Evolutionary conservation across 2,888 invertebrate species (phyloP).

Genomic region (Catotricha subobsoleta): DNA sequence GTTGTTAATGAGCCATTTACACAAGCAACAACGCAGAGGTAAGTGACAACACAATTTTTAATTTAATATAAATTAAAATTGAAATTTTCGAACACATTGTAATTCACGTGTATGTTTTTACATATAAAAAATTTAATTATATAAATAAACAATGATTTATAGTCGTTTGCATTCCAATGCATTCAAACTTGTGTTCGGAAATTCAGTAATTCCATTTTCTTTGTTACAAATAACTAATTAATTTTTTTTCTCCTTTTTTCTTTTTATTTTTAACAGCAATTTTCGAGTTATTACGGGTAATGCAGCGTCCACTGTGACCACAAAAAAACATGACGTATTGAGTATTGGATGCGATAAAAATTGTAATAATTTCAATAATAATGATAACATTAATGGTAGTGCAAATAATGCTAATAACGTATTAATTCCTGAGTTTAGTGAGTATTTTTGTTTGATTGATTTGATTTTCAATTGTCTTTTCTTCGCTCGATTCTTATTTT

Average conservation of each 20-base stretch:
- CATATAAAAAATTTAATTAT: not conserved
- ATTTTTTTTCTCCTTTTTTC: not conserved
- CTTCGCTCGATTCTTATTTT: no score
- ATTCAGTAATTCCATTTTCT: not conserved
- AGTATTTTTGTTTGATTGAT: no score
- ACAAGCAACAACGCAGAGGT: constrained; percentile 26
- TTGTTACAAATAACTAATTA: not conserved
- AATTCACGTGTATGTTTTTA: not conserved
- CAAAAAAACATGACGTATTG: constrained; percentile 29
- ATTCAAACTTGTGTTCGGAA: not conserved
- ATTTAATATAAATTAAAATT: not conserved
- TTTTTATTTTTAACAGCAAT: constrained; percentile 14
- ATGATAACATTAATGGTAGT: no score
- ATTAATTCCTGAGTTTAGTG: no score
- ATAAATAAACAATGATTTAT: not conserved
- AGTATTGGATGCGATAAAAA: constrained; percentile 31
- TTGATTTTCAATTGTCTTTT: no score
- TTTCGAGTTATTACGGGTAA: constrained; percentile 22
- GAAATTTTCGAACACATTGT: no score
- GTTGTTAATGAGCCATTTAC: constrained; percentile 29
- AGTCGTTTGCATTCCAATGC: not conserved
- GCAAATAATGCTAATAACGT: no score
- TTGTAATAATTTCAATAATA: constrained; percentile 26
- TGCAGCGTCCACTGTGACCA: constrained; percentile 23
- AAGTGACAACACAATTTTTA: constrained; percentile 9